phyloP scores from a whole-genome alignment of 2,113 vertebrate genomes.

The Psephotus haematonotus region DNA sequence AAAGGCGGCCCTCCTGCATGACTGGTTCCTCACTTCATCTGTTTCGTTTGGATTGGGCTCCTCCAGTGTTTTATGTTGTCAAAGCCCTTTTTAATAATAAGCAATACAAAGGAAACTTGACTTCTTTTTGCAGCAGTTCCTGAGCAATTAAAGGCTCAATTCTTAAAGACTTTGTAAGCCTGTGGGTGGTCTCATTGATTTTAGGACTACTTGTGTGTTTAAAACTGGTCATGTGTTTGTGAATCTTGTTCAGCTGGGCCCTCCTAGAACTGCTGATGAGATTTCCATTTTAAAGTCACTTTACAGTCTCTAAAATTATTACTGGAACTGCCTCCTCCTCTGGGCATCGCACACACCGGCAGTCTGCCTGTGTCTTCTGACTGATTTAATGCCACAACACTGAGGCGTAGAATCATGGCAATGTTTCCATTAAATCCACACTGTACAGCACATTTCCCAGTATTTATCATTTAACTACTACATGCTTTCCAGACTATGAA shows the following conservation, averaged over 20 bases:
- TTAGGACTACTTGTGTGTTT: background rate
- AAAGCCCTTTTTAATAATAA: constrained; percentile 1
- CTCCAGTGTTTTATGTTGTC: background rate
- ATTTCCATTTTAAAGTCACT: constrained; percentile 42
- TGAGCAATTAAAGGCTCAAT: background rate
- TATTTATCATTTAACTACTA: background rate
- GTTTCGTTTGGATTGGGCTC: background rate
- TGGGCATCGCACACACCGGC: background rate
- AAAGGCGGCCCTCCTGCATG: background rate
- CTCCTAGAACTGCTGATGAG: constrained; percentile 18
- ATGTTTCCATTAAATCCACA: background rate
- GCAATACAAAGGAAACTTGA: background rate
- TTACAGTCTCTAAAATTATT: constrained; percentile 51
- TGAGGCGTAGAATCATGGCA: background rate
- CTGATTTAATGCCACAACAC: constrained; percentile 30
- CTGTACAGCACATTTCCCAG: background rate
- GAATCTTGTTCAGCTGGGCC: background rate
- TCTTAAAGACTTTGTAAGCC: constrained; percentile 20
- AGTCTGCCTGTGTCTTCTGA: constrained; percentile 18
- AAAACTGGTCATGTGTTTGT: constrained; percentile 6
- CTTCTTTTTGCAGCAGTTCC: constrained; percentile 1
- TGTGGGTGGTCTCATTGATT: constrained; percentile 54
- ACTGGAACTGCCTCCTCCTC: constrained; percentile 25
- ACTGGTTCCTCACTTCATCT: background rate
- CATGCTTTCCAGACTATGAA: background rate